These are phyloP conservation scores for Carlito syrichta DNA, from an alignment of 2,113 vertebrate genomes.

Conservation along the genomic window DNA sequence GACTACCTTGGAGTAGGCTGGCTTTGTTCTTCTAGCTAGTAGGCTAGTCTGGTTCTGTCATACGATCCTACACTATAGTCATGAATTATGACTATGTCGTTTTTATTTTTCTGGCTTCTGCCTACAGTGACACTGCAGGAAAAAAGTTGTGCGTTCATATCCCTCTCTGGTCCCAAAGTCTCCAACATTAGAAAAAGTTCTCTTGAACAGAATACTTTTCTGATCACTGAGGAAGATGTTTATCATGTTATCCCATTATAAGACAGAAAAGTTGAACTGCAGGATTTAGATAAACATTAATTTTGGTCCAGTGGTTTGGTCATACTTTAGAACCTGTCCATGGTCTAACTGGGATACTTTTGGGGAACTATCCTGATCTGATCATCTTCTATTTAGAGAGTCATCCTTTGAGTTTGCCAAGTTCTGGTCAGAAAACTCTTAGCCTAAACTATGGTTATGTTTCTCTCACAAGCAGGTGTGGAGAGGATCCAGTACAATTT, in stretches of 20 bases:
- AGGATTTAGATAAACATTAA: neutral
- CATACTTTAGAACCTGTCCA: neutral
- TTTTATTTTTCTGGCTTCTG: neutral
- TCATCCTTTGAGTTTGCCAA: neutral
- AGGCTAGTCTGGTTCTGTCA: neutral
- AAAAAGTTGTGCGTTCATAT: neutral
- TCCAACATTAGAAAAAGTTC: neutral
- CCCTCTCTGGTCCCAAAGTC: neutral
- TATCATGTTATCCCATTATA: neutral
- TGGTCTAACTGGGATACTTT: neutral
- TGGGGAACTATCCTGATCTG: neutral
- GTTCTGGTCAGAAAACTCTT: neutral
- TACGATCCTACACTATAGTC: neutral
- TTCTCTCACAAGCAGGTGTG: neutral
- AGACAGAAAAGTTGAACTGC: neutral
- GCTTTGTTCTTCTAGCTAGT: neutral
- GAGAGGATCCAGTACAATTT: neutral
- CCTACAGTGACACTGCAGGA: neutral
- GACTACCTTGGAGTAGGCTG: neutral
- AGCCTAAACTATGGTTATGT: neutral
- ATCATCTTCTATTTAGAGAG: neutral
- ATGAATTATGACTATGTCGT: neutral
- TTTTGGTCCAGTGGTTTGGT: neutral
- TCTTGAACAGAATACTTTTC: neutral
- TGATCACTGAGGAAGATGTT: neutral